Evolutionary conservation across 2,888 invertebrate species (phyloP).

Genomic region (Nomada fabriciana): DNA sequence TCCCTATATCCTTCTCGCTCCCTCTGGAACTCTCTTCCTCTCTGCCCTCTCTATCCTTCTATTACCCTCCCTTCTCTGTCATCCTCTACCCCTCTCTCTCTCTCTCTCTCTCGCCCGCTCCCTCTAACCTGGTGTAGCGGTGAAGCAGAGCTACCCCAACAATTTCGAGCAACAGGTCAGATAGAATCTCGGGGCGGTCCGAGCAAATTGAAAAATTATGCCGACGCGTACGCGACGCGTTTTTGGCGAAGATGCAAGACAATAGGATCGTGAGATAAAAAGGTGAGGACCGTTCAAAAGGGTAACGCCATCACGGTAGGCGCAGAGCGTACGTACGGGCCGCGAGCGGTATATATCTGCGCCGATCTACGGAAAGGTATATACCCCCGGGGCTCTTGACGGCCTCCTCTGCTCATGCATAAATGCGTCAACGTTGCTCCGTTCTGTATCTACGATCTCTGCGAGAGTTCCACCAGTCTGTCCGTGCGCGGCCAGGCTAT

Average conservation of each 20-base stretch:
- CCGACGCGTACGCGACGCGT: constrained; percentile 65
- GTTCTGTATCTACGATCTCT: constrained; percentile 64
- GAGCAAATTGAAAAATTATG: constrained; percentile 77
- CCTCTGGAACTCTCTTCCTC: background rate
- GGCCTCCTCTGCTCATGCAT: constrained; percentile 68
- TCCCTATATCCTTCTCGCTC: constrained; percentile 27
- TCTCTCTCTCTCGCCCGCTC: background rate
- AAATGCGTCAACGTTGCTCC: constrained; percentile 73
- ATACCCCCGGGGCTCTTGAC: constrained; percentile 61
- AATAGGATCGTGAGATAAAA: constrained; percentile 73
- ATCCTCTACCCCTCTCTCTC: background rate
- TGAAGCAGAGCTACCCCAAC: constrained; percentile 61
- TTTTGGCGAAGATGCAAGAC: constrained; percentile 76
- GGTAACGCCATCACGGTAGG: constrained; percentile 69
- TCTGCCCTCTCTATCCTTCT: constrained; percentile 2
- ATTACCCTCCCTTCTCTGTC: background rate
- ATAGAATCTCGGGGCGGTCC: constrained; percentile 71
- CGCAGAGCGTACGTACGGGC: constrained; percentile 41
- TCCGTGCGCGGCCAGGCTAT: constrained; percentile 37
- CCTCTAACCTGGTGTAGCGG: constrained; percentile 9
- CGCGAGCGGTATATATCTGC: constrained; percentile 64
- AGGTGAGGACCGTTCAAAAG: constrained; percentile 73
- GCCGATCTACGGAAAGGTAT: constrained; percentile 68
- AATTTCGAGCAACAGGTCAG: constrained; percentile 59
- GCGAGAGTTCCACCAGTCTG: constrained; percentile 43